Evolutionary conservation across 1,140 invertebrate species (phyloP), one percentile per base, ranked within the genome.

Genomic region (Orchesella cincta): DNA sequence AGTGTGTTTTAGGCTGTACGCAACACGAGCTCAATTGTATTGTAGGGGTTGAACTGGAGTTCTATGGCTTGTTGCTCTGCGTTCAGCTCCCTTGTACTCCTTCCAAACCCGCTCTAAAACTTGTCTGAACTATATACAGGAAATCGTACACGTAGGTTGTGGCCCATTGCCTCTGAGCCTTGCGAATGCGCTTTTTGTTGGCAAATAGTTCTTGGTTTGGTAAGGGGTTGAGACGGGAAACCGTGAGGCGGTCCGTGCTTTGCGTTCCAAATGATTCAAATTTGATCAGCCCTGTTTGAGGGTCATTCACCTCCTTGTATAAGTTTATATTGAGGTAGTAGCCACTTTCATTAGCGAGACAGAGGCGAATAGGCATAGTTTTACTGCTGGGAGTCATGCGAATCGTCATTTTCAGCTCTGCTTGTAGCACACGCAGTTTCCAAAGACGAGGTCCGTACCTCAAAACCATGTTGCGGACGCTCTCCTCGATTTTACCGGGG

Each of bases 61-160:
- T 89, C 87, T 23, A 51, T 36, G 2, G 16, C n/a, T n/a, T 1
- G 92, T 88, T 35, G 86, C n/a, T 86, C 16, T 2, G 90, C 87
- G 14, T 91, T 88, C 52, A 91, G 90, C 31, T 92, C 90, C n/a
- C n/a, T 90, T 89, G 81, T 90, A 93, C 79, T 94, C 92, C 62
- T 90, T 89, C 94, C 96, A 98, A 12, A 90, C 85, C 74, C 91
- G 89, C 83, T 95, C 93, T 0, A 94, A 88, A 83, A 94, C 93
- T 86, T 98, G 95, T 67, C 93, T 88, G 87, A 99, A 98, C 93
- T n/a, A 99, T 97, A 82, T 98, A 95, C 1, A 96, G 97, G 84
- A 91, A 92, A 85, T 99, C 98, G 86, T 99, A 99, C 0, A 97
- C 96, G 85, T 99, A 99, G 0, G 97, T 99, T 0, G 98, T 99